Base-by-base conservation (phyloP, 1,140 invertebrate genomes). In the Latrodectus geometricus region DNA sequence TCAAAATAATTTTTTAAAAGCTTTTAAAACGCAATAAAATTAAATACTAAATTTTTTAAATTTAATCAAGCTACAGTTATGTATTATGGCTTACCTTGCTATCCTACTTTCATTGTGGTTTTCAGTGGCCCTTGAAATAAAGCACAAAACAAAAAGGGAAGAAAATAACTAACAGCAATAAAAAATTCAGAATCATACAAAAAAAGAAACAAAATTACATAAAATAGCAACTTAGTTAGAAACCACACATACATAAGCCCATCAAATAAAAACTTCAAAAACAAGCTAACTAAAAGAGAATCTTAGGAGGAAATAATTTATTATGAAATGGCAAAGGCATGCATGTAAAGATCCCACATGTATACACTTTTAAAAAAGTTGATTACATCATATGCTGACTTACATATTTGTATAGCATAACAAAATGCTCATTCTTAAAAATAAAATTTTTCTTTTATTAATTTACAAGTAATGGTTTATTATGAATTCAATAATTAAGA, bases 111-210 rank as follows among this genome's bases (percentile, higher is more conserved):
- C 85, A 87, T 65, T 66, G 20, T 56, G 77, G 78, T 87, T 87
- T 73, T 87, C 85, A 74, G 76, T 23, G 85, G 76, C 77, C 85
- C 85, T 87, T 87, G 76, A 87, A 87, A 87, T 74, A 87, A 87
- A 87, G 77, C 76, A 87, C 76, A 79, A 79, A 87, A 87, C 76
- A 79, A 87, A 87, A 87, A 73, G 77, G 85, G 85, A 23, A 80
- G 72, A 87, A 87, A 79, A 87, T 79, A 87, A 87, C 69, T 77
- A 87, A 87, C 76, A 80, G 85, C 76, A 80, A 74, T 70, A 79
- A 82, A 84, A 87, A 87, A 68, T 87, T 79, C 21, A 79, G 77
- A 80, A 85, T 77, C 52, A 86, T 72, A 86, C 77, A 76, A 54
- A 86, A 61, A 86, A 86, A 86, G 61, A 65, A 86, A 70, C 50